Base-by-base conservation (phyloP, 1,140 invertebrate species). In the Apis dorsata region DNA sequence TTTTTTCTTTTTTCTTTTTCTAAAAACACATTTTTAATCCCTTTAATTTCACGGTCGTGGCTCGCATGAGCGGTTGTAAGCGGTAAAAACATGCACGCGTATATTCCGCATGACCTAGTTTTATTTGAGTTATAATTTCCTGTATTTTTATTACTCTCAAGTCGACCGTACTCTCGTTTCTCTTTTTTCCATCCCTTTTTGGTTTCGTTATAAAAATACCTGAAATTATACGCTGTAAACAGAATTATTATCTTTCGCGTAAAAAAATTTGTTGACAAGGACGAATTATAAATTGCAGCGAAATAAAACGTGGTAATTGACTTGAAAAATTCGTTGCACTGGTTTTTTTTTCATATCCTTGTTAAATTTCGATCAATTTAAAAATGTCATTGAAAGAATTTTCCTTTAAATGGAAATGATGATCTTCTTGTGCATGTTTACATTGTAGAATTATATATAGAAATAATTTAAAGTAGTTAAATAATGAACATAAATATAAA, bases 81-180 rank as follows among this genome's bases (percentile, higher is more conserved):
- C 65, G 28, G 55, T 17, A 62, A 66, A 82, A 82, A 68, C 65
- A 62, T 55, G 49, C 44, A 53, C 73, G 24, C 73, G 59, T 24
- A 51, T 51, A 77, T 82, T 82, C 44, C 59, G 28, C 57, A 55
- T 68, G 80, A 82, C 80, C 80, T 7, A 77, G 74, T 82, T 82
- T 53, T 62, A 62, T 82, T 82, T 62, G 12, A 75, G 73, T 77
- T 70, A 77, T 77, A 82, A 82, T 77, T 77, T 77, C 53, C 65
- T 77, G 74, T 82, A 82, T 82, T 82, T 82, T 82, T 65, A 82
- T 77, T 69, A 77, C 34, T 70, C 74, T 53, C 80, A 49, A 60
- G 53, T 44, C 65, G 55, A n/a, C 65, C 73, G 15, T 77, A 15
- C n/a, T 81, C 44, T 49, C 21, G 19, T 28, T 57, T 57, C 11